Base-by-base conservation (phyloP, 2,113 vertebrate genomes). In the Notiomystis cincta region DNA sequence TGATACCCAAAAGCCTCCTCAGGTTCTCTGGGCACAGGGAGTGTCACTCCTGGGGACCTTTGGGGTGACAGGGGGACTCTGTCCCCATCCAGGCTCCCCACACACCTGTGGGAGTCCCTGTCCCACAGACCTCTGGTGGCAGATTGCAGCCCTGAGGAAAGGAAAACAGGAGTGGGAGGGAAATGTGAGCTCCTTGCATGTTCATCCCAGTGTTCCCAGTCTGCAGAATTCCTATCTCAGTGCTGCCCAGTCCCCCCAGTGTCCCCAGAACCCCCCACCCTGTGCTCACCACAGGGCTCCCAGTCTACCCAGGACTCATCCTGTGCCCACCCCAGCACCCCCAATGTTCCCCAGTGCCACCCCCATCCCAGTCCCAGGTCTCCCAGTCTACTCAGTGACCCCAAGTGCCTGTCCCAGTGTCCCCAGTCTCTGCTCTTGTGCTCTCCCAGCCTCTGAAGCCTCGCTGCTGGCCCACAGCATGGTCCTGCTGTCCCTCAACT, bases 401-500 rank as follows among this genome's bases (percentile, higher is more conserved):
- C 66, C 58, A 54, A 2, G 56, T 48, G n/a, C 66, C 47, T 13
- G 7, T 14, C 56, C 51, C 42, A 15, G 48, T 13, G 38, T 10
- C 35, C 19, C 44, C 25, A 42, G 37, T 11, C 64, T n/a, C 73
- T 9, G 8, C 24, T 37, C 19, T 40, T 6, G 28, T 79, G 7
- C 96, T 97, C 44, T 15, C 40, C 3, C 98, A 99, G 99, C 98
- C 4, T 98, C 98, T 0, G 99, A 99, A 95, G 94, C 97, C 23
- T 99, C 99, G 0, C 98, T 99, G 44, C 97, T 99, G 95, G 95
- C 99, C 13, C 98, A 99, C 97, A 98, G 97, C 87, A 98, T 99
- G 93, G 98, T 99, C 37, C 97, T 99, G 82, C 98, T 99, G n/a
- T 99, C 99, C n/a, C 96, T 97, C 87, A 99, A 99, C 98, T 98